These are phyloP conservation scores for Sterrhoptilus dennistouni DNA, from an alignment of 2,113 vertebrate species.

Conservation along the genomic window DNA sequence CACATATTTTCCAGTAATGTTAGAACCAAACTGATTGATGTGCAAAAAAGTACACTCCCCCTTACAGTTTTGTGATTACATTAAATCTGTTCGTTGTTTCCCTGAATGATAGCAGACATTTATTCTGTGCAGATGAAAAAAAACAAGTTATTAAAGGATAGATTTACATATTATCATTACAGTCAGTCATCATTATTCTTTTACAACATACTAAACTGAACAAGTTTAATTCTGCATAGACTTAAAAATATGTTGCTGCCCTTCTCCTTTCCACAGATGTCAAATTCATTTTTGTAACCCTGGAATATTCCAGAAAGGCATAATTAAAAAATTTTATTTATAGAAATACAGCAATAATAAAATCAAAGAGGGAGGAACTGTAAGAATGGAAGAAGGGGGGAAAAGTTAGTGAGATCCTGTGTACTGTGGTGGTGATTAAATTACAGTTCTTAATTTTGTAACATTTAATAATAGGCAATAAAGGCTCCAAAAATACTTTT, in stretches of 20 bases:
- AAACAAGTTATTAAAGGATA: constrained; percentile 1
- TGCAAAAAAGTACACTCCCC: background rate
- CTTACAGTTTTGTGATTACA: constrained; percentile 7
- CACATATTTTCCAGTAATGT: background rate
- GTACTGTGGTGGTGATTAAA: background rate
- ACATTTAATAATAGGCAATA: background rate
- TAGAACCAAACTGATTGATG: constrained; percentile 11
- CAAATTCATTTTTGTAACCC: constrained; percentile 3
- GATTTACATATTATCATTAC: constrained; percentile 43
- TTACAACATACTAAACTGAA: background rate
- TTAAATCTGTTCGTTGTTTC: constrained; percentile 43
- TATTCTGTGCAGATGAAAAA: constrained; percentile 32
- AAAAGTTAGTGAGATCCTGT: background rate
- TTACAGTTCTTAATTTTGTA: background rate
- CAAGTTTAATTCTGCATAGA: background rate
- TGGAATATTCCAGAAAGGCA: background rate
- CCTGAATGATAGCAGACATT: constrained; percentile 33
- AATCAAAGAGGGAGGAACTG: background rate
- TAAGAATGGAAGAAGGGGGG: background rate
- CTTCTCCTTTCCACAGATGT: background rate
- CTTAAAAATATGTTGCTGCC: background rate
- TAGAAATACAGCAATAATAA: background rate
- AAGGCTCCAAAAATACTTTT: background rate
- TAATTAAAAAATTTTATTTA: background rate
- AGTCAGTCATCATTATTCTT: constrained; percentile 9